Evolutionary conservation across 2,113 vertebrate species (phyloP), one percentile per base, ranked within the genome.

Genomic region (Apistogramma diplotaenia): DNA sequence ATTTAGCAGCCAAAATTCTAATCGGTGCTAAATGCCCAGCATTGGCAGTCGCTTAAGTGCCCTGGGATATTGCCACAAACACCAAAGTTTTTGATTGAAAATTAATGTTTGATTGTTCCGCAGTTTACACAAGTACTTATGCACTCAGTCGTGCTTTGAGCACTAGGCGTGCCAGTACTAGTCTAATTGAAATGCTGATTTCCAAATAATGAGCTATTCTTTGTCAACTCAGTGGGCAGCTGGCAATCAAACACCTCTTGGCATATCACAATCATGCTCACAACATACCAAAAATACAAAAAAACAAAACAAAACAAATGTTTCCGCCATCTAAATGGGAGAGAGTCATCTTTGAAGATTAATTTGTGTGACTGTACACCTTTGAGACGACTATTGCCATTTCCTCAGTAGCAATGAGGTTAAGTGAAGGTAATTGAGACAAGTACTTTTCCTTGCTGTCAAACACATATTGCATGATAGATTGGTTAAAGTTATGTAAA

Each of bases 151-250:
- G 15, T 21, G 79, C 49, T 78, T 81, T 62, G 53, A 71, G 71
- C 79, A 70, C 33, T 0, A 67, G 58, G 53, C 40, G 29, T 80
- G 84, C 81, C 88, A 91, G 75, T 15, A 9, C 54, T 40, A 19
- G 43, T 88, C 79, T 79, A 91, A 86, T 84, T 78, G 76, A 89
- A 84, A 92, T 78, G 56, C 70, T 81, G 77, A 88, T 86, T 89
- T 87, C 60, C 82, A 82, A 90, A 85, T 87, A 80, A 89, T 83
- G 57, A 87, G 65, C 40, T 37, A 81, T 81, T 85, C 40, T 84
- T 87, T 83, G 80, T 53, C 10, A 29, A 81, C 67, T 86, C 83
- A 56, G 74, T 84, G 55, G 81, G 78, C 35, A 65, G 56, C 81
- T 87, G 78, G 73, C 74, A 86, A 35, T 57, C 49, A 57, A n/a